phyloP scores from a whole-genome alignment of 64 coral and sea anemone species.

The Montipora cactus region DNA sequence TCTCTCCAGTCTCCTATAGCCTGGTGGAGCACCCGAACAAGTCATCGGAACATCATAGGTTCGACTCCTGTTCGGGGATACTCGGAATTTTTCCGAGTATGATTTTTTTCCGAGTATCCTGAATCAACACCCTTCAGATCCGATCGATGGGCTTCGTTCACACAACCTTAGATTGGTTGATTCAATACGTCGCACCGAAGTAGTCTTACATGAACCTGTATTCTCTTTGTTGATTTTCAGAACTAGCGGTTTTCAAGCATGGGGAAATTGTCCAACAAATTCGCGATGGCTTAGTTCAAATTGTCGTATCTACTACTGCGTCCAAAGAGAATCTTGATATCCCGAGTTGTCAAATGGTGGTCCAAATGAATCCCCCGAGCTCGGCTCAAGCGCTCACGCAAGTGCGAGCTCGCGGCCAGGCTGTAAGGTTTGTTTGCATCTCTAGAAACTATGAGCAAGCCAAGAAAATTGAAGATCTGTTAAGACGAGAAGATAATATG shows the following conservation, averaged over 20 bases:
- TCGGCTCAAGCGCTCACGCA: constrained; percentile 71
- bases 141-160: too few relatives aligned
- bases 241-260: constrained; percentile 46
- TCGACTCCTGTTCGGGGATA: too few relatives aligned
- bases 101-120: too few relatives aligned
- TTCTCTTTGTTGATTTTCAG: background rate
- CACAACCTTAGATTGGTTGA: too few relatives aligned
- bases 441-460: constrained; percentile 79
- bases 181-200: too few relatives aligned
- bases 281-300: constrained; percentile 64
- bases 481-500: constrained; percentile 85
- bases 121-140: too few relatives aligned
- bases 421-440: constrained; percentile 77
- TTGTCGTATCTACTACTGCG: constrained; percentile 76
- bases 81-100: too few relatives aligned
- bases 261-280: constrained; percentile 61
- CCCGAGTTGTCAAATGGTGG: constrained; percentile 62
- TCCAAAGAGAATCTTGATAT: constrained; percentile 73
- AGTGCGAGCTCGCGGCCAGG: constrained; percentile 59
- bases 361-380: constrained; percentile 86
- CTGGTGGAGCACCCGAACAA: too few relatives aligned
- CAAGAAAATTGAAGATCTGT: constrained; percentile 80
- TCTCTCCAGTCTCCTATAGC: too few relatives aligned
- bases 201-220: background rate
- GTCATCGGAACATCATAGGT: too few relatives aligned